A percentile compares a stretch with the other conserved stretches of the same genome.
These are phyloP conservation scores for Apostichopus californicus DNA, from an alignment of 35 echinoderm and acorn worm species.

Conservation along the genomic window DNA sequence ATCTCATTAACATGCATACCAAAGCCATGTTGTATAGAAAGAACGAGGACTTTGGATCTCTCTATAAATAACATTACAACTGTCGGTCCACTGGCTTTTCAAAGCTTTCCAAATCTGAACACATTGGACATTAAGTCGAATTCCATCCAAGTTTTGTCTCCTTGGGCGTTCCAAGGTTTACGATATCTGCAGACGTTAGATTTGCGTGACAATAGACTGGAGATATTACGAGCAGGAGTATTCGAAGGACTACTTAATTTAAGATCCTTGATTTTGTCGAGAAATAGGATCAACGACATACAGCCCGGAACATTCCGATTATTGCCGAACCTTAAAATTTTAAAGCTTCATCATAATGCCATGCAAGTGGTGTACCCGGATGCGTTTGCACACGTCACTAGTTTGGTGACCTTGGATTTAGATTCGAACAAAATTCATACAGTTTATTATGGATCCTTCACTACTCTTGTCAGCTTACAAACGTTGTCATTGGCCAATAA, in stretches of 20 bases:
- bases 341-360: conserved; percentile 59
- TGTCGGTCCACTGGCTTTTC: conserved; percentile 38
- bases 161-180: conserved; percentile 50
- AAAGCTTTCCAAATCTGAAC: conserved; percentile 59
- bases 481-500: conserved; percentile 53
- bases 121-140: conserved; percentile 53
- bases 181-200: conserved; percentile 58
- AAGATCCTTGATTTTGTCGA: conserved; percentile 40
- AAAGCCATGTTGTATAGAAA: conserved; percentile 58
- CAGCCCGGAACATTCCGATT: conserved; percentile 53
- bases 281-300: conserved; percentile 48
- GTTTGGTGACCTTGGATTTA: conserved; percentile 44
- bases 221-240: conserved; percentile 39
- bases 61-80: conserved; percentile 55
- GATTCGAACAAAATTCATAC: conserved; percentile 53
- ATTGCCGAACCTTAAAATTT: conserved; percentile 54
- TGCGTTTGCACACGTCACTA: conserved; percentile 38
- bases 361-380: conserved; percentile 38
- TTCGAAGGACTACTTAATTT: conserved; percentile 57
- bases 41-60: conserved; percentile 49
- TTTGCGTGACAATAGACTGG: conserved; percentile 54
- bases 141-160: conserved; percentile 17
- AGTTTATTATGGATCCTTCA: conserved; percentile 43
- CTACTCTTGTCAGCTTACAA: conserved; percentile 20
- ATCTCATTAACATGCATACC: conserved; percentile 53